phyloP scores from a whole-genome alignment of 2,797 vertebrate species.

The Pelobates cultripes region DNA sequence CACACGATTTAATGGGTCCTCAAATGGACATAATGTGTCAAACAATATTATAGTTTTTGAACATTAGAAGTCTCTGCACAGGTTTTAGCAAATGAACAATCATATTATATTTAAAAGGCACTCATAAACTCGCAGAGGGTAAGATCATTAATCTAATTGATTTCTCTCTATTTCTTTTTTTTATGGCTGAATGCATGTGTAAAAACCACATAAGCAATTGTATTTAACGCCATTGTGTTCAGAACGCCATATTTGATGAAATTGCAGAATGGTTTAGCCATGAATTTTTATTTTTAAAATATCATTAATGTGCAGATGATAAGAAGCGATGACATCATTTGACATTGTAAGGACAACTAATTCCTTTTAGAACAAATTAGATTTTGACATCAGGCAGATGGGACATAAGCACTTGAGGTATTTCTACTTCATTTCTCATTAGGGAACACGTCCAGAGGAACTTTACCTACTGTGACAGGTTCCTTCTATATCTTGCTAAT shows the following conservation, averaged over 20 bases:
- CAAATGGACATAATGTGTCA: not conserved
- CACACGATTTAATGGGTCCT: not conserved
- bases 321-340: no score
- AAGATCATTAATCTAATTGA: constrained; percentile 55
- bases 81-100: constrained; percentile 51
- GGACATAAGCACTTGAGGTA: no score
- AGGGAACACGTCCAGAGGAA: no score
- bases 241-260: not conserved
- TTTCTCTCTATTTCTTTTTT: constrained; percentile 21
- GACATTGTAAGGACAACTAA: no score
- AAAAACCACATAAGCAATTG: constrained; percentile 46
- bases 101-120: constrained; percentile 50
- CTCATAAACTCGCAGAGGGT: constrained; percentile 51
- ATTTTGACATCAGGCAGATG: no score
- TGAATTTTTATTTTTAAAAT: not conserved
- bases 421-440: no score
- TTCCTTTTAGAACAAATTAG: constrained; percentile 16
- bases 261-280: not conserved
- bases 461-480: no score
- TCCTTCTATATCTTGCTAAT: no score
- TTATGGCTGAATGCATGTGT: constrained; percentile 47
- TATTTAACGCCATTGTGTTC: not conserved
- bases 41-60: not conserved
- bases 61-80: not conserved
- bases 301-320: no score